phyloP scores from a whole-genome alignment of 2,113 vertebrate genomes.

The Erythrolamprus reginae region DNA sequence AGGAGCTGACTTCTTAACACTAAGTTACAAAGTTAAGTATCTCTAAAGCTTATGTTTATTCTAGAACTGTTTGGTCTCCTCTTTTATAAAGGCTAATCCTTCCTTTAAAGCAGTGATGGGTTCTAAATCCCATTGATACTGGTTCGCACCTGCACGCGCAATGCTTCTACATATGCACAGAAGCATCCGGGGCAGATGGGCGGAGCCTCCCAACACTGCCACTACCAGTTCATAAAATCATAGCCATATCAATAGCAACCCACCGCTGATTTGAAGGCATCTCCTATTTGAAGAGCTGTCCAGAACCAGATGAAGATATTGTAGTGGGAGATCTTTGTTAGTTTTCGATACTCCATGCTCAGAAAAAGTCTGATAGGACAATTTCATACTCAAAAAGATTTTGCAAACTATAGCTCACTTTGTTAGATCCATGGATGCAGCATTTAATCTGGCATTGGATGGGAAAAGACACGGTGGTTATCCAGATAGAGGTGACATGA shows the following conservation, averaged over 20 bases:
- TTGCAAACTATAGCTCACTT: background rate
- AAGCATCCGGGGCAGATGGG: too few relatives aligned
- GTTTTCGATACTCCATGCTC: background rate
- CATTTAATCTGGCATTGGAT: background rate
- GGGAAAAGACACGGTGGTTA: background rate
- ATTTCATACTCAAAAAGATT: background rate
- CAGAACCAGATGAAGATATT: background rate
- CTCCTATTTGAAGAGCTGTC: background rate
- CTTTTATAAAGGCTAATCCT: background rate
- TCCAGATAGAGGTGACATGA: background rate
- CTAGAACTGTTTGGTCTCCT: background rate
- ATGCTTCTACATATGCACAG: too few relatives aligned
- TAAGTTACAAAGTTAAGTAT: slow-evolving; percentile 22
- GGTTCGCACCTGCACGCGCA: too few relatives aligned
- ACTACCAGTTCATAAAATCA: too few relatives aligned
- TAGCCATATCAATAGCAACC: too few relatives aligned
- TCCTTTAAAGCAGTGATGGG: background rate
- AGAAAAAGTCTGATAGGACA: background rate
- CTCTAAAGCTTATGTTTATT: slow-evolving; percentile 9
- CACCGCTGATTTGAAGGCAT: background rate
- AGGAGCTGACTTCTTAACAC: background rate
- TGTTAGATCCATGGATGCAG: background rate
- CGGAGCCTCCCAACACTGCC: too few relatives aligned
- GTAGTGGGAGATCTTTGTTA: background rate
- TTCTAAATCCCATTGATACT: too few relatives aligned